Conservation (phyloP, 2,113 vertebrate species). For the Vulpes ferrilata region DNA sequence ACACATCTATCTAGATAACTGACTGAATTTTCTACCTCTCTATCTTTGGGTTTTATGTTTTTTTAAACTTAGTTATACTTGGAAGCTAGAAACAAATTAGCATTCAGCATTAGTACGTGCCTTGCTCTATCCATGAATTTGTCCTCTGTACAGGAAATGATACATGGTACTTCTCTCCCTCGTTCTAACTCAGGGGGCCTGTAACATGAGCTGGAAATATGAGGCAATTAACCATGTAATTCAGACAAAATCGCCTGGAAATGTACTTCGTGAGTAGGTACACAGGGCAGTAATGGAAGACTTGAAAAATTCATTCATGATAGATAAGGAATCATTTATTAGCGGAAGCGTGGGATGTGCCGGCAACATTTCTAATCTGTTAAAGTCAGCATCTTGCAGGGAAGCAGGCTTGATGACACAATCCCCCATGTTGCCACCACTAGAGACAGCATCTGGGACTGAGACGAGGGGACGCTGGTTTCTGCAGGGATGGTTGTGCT, state of each 20-base stretch:
- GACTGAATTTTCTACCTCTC: neutral
- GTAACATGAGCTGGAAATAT: conserved; percentile 70
- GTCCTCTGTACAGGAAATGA: conserved; percentile 31
- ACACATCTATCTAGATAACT: neutral
- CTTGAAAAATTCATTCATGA: conserved; percentile 68
- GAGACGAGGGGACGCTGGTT: neutral
- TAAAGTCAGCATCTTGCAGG: neutral
- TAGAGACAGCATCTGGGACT: neutral
- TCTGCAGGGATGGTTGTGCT: neutral
- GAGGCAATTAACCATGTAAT: conserved; percentile 73
- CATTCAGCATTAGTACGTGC: neutral
- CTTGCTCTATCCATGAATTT: neutral
- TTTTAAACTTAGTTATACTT: neutral
- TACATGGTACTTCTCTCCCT: neutral
- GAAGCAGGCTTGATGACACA: conserved; percentile 26
- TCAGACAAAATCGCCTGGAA: conserved; percentile 76
- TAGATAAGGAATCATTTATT: conserved; percentile 39
- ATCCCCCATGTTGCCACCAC: fast-evolving
- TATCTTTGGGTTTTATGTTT: neutral
- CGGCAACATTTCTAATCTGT: conserved; percentile 32
- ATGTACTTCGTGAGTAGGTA: conserved; percentile 68
- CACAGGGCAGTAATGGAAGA: conserved; percentile 61
- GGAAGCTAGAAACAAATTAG: conserved; percentile 30
- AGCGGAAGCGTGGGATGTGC: conserved; percentile 55
- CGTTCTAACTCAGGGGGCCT: conserved; percentile 54